Percentiles rank a stretch among this genome's conserved stretches.
Conservation (phyloP, 1,140 invertebrate species). For the Listronotus bonariensis region DNA sequence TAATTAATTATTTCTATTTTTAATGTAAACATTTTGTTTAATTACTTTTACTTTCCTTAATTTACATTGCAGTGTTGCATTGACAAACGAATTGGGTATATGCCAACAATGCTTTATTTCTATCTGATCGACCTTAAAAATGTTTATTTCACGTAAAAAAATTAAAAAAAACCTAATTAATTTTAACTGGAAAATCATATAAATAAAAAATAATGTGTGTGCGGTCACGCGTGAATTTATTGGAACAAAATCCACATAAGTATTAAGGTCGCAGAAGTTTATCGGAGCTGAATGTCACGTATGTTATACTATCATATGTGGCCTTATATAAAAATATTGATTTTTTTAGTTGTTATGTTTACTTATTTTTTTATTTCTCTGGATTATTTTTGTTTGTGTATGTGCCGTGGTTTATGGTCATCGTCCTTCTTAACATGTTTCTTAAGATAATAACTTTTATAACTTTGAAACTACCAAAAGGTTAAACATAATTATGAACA, state of each 20-base stretch:
- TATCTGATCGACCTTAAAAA: too few species aligned
- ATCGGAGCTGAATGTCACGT: slow-evolving; percentile 6
- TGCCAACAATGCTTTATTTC: not conserved
- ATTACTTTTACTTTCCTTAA: not conserved
- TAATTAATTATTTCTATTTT: too few species aligned
- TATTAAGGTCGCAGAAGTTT: slow-evolving; percentile 41
- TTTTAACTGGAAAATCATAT: not conserved
- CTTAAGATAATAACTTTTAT: too few species aligned
- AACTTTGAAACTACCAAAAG: too few species aligned
- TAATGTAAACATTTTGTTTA: too few species aligned
- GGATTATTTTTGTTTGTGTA: too few species aligned
- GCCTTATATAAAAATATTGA: not conserved
- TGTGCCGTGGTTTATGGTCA: too few species aligned
- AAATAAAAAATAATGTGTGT: not conserved
- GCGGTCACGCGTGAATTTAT: slow-evolving; percentile 52
- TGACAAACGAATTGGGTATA: not conserved
- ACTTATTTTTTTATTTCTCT: too few species aligned
- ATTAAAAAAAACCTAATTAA: not conserved
- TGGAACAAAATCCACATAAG: slow-evolving; percentile 51
- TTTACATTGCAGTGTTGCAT: not conserved
- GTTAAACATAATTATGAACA: too few species aligned
- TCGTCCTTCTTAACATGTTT: too few species aligned
- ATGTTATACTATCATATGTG: slow-evolving; percentile 12
- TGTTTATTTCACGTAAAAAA: too few species aligned
- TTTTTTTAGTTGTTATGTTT: too few species aligned